Evolutionary conservation across 2,888 invertebrate species (phyloP), one percentile per base, ranked within the genome.

Genomic region (Caenorhabditis plicata): DNA sequence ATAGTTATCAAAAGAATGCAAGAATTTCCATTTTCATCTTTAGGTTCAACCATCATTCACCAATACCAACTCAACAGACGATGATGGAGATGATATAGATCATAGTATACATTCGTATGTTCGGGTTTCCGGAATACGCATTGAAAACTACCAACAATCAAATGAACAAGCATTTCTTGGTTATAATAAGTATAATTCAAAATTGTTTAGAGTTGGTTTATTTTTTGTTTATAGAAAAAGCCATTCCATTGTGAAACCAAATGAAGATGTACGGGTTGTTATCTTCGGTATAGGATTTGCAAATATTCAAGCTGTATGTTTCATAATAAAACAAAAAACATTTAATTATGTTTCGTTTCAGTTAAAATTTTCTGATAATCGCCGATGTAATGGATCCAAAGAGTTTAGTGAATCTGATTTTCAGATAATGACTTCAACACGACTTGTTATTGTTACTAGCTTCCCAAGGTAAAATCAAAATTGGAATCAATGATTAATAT

Each of bases 211-310:
- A 36, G 8, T n/a, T 36, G 5, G 22, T 7, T 19, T 20, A 15
- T 9, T 26, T 15, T 38, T 29, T 17, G 11, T 26, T 54, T 56
- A 9, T n/a, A 60, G 60, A 29, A 45, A 35, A 15, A 49, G 47
- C 9, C 38, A 42, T 19, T 42, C 43, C 1, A 47, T 61, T 8
- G 44, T 61, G 1, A 43, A 51, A 17, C 50, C 50, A 4, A 41
- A 47, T 15, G 35, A 29, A 4, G n/a, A 31, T 8, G 50, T 61
- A 0, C 38, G 53, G 1, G 47, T 54, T 1, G 42, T 61, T 13
- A 42, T 61, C 0, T 61, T 61, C 22, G 60, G 60, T 8, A n/a
- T 19, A 9, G 47, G 38, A n/a, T 61, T 61, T 20, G 39, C 48
- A 15, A 44, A 58, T 4, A 26, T 58, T 9, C 44, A 41, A 3